Conservation (phyloP, 2,888 invertebrate genomes). For the Dastarcus helophoroides region DNA sequence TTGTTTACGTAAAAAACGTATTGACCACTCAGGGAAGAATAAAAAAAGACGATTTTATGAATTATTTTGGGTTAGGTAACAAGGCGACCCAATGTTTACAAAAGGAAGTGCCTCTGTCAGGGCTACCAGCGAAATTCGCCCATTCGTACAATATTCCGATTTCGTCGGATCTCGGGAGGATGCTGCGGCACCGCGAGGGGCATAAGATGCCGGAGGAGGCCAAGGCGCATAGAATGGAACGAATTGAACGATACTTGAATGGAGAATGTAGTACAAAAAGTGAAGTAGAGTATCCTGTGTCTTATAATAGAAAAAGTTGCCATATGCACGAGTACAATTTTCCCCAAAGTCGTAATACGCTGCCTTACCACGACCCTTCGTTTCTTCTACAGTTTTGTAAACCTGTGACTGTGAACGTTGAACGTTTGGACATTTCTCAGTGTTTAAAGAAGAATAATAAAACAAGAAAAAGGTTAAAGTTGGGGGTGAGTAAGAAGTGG, state of each 20-base stretch:
- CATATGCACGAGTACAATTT: slow-evolving; percentile 16
- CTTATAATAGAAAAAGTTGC: slow-evolving; percentile 5
- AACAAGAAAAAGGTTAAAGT: too few species aligned
- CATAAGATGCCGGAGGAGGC: slow-evolving; percentile 20
- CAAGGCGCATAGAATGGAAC: slow-evolving; percentile 20
- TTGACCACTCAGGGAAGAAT: slow-evolving; percentile 2
- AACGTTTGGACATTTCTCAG: too few species aligned
- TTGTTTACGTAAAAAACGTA: slow-evolving; percentile 2
- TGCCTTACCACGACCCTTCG: too few species aligned
- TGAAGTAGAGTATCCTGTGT: slow-evolving; percentile 12
- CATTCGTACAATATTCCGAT: slow-evolving; percentile 24
- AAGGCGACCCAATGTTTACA: not conserved
- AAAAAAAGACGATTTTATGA: slow-evolving; percentile 19
- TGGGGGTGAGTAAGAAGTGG: too few species aligned
- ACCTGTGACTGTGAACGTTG: not conserved
- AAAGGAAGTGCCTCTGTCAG: not conserved
- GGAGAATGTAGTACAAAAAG: slow-evolving; percentile 9
- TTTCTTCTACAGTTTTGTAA: not conserved
- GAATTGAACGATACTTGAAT: slow-evolving; percentile 26
- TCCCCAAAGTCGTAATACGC: too few species aligned
- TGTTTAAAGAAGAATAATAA: too few species aligned
- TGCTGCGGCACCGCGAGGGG: slow-evolving; percentile 19
- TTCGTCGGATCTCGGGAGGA: slow-evolving; percentile 26
- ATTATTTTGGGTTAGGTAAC: slow-evolving; percentile 13
- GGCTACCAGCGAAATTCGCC: slow-evolving; percentile 10